Base-by-base conservation (phyloP, 1,140 invertebrate species). In the Camponotus vicinus region DNA sequence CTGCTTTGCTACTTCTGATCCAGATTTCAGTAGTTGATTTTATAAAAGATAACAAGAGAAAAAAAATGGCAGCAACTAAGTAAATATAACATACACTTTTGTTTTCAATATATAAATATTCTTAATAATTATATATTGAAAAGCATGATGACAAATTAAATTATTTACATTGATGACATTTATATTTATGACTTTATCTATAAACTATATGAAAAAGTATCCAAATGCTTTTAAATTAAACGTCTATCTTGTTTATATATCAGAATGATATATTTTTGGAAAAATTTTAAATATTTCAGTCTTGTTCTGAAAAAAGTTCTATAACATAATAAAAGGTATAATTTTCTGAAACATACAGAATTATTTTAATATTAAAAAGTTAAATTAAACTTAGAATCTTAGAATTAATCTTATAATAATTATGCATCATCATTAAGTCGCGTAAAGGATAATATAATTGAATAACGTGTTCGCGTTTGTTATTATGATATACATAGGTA, bases 221-320 rank as follows among this genome's bases (percentile, higher is more conserved):
- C 27, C 8, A 27, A 8, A 0, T 27, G 73, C 8, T 61, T 40
- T 42, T 61, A 76, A 76, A 76, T 18, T 59, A 40, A 76, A 76
- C 61, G 1, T 61, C 18, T 52, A 6, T 18, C 18, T 52, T 55
- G 32, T 75, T 75, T 40, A 8, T 75, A 37, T 9, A 63, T 15
- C 37, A n/a, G 21, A 32, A 11, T 45, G 42, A 13, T 45, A 45
- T 18, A 55, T 63, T 11, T 27, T 2, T 32, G 27, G 27, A 27
- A 32, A 34, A 64, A 64, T 0, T 34, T 15, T 64, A 4, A 34
- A 3, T 32, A 64, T 64, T 6, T 64, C 27, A 37, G 5, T 64
- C 8, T 34, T 64, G 32, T 13, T 3, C 8, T 61, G 27, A 27
- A 27, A 27, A 61, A 9, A 32, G 15, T 61, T 27, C 3, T 63